phyloP scores from a whole-genome alignment of 2,888 invertebrate genomes.

The Trilocha varians region DNA sequence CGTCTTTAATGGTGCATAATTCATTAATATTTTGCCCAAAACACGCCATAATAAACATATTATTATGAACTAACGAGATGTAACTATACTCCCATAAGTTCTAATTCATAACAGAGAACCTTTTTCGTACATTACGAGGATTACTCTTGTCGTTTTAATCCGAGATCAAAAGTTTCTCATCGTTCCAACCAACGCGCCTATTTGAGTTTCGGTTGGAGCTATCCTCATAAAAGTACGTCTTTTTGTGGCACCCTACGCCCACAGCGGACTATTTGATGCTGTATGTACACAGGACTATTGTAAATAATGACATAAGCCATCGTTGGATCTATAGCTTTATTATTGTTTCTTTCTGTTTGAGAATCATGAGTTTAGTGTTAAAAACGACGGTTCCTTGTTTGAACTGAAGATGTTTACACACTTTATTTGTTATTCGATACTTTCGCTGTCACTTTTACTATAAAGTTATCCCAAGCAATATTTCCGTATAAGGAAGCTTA shows the following conservation, averaged over 20 bases:
- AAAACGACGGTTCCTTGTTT: not conserved
- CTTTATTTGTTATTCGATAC: no score
- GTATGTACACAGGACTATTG: slow-evolving; percentile 13
- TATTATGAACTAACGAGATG: no score
- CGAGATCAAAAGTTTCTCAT: slow-evolving; percentile 31
- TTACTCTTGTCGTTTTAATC: slow-evolving; percentile 24
- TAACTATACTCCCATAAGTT: no score
- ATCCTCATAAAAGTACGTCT: slow-evolving; percentile 18
- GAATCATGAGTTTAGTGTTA: slow-evolving; percentile 2
- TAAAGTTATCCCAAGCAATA: no score
- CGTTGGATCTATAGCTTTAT: slow-evolving; percentile 3
- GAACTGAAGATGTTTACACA: not conserved
- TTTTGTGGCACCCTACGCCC: slow-evolving; percentile 15
- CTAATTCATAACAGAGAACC: no score
- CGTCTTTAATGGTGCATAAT: no score
- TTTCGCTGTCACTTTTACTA: no score
- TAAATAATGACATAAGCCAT: slow-evolving; percentile 12
- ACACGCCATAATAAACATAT: no score
- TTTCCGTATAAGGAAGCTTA: no score
- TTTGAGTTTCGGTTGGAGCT: slow-evolving; percentile 23
- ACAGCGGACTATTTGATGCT: slow-evolving; percentile 12
- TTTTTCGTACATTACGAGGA: not conserved
- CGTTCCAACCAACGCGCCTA: slow-evolving; percentile 16
- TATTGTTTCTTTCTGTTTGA: slow-evolving; percentile 5
- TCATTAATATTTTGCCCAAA: no score